These are phyloP conservation scores for Branchinecta lindahli DNA, from an alignment of 1,140 invertebrate species.

Conservation along the genomic window DNA sequence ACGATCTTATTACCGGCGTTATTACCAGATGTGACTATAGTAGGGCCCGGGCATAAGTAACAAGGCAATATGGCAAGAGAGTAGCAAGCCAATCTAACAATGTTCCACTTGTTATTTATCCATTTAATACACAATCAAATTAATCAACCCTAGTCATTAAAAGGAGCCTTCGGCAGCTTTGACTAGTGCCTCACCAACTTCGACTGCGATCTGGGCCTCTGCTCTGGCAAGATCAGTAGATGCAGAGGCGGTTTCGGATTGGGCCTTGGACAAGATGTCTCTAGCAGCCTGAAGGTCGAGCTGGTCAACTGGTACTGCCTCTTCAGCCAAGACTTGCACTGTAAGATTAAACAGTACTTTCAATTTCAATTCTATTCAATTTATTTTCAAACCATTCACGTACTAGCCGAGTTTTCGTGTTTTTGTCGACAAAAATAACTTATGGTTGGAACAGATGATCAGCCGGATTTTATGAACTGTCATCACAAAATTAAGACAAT, in stretches of 20 bases:
- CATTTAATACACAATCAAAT: too few relatives aligned
- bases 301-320: constrained; percentile 74
- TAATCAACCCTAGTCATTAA: too few relatives aligned
- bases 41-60: too few relatives aligned
- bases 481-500: neutral
- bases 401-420: neutral
- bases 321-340: constrained; percentile 94
- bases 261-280: constrained; percentile 68
- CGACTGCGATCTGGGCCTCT: constrained; percentile 84
- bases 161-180: constrained; percentile 46
- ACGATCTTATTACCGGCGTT: too few relatives aligned
- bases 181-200: constrained; percentile 82
- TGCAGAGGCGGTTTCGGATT: constrained; percentile 61
- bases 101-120: too few relatives aligned
- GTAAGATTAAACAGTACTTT: constrained; percentile 14
- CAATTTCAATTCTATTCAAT: constrained; percentile 16
- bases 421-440: neutral
- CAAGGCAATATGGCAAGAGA: too few relatives aligned
- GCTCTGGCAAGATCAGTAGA: constrained; percentile 62
- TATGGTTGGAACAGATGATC: neutral
- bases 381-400: too few relatives aligned
- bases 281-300: constrained; percentile 64
- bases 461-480: too few relatives aligned
- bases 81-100: too few relatives aligned
- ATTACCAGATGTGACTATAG: too few relatives aligned